Evolutionary conservation across 2,888 invertebrate genomes (phyloP).

Genomic region (Polyommatus icarus): DNA sequence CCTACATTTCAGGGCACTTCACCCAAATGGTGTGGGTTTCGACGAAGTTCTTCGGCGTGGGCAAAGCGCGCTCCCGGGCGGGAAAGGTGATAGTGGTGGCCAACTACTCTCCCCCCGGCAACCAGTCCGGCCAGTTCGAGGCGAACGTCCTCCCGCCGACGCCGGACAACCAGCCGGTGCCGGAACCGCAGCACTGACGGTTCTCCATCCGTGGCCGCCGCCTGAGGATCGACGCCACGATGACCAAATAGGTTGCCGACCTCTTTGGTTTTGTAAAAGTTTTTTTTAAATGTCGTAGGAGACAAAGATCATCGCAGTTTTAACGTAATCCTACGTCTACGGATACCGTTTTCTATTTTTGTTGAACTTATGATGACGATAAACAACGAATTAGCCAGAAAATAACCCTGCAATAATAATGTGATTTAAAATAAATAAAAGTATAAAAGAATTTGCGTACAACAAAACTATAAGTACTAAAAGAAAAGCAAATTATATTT

Average conservation of each 20-base stretch:
- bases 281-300: neutral
- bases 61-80: conserved; percentile 87
- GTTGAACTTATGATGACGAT: neutral
- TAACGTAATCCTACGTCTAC: neutral
- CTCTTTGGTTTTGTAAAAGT: conserved; percentile 32
- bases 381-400: neutral
- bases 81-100: conserved; percentile 92
- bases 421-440: neutral
- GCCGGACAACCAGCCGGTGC: conserved; percentile 79
- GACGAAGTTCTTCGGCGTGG: conserved; percentile 88
- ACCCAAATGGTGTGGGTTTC: conserved; percentile 92
- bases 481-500: neutral
- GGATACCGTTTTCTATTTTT: too few relatives aligned
- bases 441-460: neutral
- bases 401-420: conserved; percentile 3
- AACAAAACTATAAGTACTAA: neutral
- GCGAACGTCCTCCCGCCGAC: conserved; percentile 88
- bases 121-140: conserved; percentile 86
- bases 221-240: conserved; percentile 66
- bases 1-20: conserved; percentile 84
- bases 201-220: conserved; percentile 71
- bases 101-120: conserved; percentile 91
- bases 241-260: conserved; percentile 44
- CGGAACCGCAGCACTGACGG: conserved; percentile 67
- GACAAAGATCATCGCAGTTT: neutral